These are phyloP conservation scores for Pluvianellus socialis DNA, from an alignment of 2,113 vertebrate species.

Conservation along the genomic window DNA sequence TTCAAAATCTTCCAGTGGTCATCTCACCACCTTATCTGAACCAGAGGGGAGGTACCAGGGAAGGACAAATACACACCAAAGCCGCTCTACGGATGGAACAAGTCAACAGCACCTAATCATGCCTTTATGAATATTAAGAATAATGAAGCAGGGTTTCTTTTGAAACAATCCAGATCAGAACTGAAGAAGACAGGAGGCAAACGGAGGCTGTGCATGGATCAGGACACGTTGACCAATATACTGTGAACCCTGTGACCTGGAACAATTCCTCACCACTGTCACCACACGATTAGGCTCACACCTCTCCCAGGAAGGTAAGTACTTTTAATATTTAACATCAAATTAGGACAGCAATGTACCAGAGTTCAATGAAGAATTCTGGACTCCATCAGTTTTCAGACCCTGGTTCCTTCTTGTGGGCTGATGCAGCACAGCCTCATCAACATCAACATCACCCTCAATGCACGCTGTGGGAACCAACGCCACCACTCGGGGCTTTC, in stretches of 20 bases:
- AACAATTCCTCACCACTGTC: not conserved
- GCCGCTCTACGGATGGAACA: not conserved
- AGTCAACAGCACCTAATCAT: not conserved
- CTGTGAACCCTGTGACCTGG: not conserved
- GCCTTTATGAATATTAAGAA: not conserved
- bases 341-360: rapidly evolving
- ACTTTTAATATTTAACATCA: not conserved
- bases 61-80: not conserved
- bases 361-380: not conserved
- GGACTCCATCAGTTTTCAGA: not conserved
- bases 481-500: not conserved
- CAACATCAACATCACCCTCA: not conserved
- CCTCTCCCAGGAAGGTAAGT: not conserved
- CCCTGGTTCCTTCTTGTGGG: not conserved
- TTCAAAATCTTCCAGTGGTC: not conserved
- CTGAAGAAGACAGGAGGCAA: not conserved
- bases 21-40: not conserved
- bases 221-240: rapidly evolving
- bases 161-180: not conserved
- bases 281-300: not conserved
- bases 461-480: rapidly evolving
- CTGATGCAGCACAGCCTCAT: not conserved
- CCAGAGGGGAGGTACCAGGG: not conserved
- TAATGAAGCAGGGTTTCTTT: not conserved
- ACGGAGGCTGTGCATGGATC: not conserved